Evolutionary conservation across 2,797 vertebrate genomes (phyloP).

Genomic region (Eurystomus glaucurus): DNA sequence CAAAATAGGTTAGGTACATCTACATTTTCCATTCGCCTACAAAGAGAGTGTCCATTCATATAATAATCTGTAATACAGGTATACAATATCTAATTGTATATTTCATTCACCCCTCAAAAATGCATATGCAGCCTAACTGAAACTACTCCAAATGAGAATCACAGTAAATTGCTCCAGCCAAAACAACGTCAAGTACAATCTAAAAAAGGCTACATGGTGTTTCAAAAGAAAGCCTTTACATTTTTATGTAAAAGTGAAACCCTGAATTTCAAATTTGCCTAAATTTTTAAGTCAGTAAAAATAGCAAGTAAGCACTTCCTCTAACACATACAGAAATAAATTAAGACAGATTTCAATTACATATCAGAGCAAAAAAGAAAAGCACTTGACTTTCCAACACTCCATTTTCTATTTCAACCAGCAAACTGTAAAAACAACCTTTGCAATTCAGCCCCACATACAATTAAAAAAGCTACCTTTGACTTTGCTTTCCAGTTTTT

Average conservation of each 20-base stretch:
- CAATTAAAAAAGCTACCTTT: background rate
- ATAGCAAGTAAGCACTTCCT: background rate
- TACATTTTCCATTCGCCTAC: background rate
- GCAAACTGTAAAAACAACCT: background rate
- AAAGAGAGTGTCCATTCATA: background rate
- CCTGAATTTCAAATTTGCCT: background rate
- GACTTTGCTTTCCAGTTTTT: background rate
- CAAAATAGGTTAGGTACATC: background rate
- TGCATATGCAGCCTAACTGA: background rate
- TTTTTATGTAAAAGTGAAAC: background rate
- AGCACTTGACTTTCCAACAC: background rate
- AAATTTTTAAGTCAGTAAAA: background rate
- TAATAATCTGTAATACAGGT: background rate
- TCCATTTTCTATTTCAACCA: background rate
- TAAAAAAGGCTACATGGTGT: background rate
- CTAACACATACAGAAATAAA: background rate
- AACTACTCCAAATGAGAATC: background rate
- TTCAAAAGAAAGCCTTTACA: background rate
- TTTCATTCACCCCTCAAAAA: background rate
- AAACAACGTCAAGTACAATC: background rate
- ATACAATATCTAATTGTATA: background rate
- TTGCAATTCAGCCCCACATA: background rate
- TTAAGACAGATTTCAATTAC: background rate
- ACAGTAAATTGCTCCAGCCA: background rate
- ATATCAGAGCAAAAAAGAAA: background rate